phyloP scores from a whole-genome alignment of 2,797 vertebrate species.

The Mastacembelus armatus region DNA sequence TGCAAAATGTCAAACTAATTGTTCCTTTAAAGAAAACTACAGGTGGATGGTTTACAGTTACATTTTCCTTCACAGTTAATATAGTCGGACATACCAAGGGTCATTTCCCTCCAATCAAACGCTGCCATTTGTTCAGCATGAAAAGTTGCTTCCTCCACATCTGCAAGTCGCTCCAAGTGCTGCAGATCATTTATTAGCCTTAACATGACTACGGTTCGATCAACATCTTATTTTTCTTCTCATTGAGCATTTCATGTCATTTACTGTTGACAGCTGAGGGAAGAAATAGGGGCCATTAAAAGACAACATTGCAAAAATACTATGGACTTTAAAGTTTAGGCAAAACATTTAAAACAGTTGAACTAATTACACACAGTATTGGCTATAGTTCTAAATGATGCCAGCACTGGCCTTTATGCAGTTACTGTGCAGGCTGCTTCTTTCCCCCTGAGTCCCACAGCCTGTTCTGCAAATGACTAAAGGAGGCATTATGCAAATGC shows the following conservation, averaged over 20 bases:
- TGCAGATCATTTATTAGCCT: not conserved
- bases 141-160: too few species aligned
- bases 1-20: too few species aligned
- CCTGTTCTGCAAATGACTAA: conserved; percentile 44
- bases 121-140: too few species aligned
- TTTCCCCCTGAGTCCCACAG: conserved; percentile 27
- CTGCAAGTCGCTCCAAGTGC: not conserved
- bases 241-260: not conserved
- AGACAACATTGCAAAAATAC: too few species aligned
- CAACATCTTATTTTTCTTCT: not conserved
- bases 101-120: not conserved
- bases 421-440: conserved; percentile 1
- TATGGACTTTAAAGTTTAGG: not conserved
- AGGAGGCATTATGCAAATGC: conserved; percentile 63
- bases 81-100: too few species aligned
- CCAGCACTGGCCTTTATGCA: conserved; percentile 8
- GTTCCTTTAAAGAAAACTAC: too few species aligned
- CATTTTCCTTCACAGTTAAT: too few species aligned
- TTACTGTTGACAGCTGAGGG: not conserved
- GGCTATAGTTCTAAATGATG: not conserved
- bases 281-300: not conserved
- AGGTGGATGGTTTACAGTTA: too few species aligned
- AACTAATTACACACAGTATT: not conserved
- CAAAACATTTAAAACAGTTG: not conserved
- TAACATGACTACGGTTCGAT: not conserved